These are phyloP conservation scores for Puma concolor DNA, from an alignment of 2,113 vertebrate species.

Conservation along the genomic window DNA sequence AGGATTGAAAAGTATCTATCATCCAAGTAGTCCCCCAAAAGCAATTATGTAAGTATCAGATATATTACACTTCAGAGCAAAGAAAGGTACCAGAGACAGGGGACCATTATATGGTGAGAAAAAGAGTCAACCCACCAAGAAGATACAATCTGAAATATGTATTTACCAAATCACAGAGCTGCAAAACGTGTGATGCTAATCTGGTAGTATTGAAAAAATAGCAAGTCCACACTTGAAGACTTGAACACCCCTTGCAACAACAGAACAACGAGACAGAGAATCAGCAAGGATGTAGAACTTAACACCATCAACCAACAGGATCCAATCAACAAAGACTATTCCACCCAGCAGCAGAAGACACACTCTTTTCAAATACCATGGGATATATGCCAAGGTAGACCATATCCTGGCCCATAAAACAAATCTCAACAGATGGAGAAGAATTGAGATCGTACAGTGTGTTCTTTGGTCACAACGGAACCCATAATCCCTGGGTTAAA, in stretches of 20 bases:
- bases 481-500: neutral
- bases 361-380: neutral
- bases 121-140: neutral
- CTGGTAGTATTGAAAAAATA: neutral
- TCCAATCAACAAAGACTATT: neutral
- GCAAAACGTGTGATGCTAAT: neutral
- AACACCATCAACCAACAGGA: neutral
- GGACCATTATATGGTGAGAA: neutral
- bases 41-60: neutral
- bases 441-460: neutral
- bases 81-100: neutral
- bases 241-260: neutral
- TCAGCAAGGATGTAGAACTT: neutral
- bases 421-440: neutral
- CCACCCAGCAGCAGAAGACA: neutral
- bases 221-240: neutral
- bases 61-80: neutral
- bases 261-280: neutral
- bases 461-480: neutral
- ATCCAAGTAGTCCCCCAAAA: neutral
- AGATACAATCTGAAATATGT: neutral
- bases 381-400: neutral
- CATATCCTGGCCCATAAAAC: neutral
- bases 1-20: neutral
- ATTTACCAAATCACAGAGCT: neutral